Base-by-base conservation (phyloP, 2,888 invertebrate species). In the Catotricha subobsoleta region DNA sequence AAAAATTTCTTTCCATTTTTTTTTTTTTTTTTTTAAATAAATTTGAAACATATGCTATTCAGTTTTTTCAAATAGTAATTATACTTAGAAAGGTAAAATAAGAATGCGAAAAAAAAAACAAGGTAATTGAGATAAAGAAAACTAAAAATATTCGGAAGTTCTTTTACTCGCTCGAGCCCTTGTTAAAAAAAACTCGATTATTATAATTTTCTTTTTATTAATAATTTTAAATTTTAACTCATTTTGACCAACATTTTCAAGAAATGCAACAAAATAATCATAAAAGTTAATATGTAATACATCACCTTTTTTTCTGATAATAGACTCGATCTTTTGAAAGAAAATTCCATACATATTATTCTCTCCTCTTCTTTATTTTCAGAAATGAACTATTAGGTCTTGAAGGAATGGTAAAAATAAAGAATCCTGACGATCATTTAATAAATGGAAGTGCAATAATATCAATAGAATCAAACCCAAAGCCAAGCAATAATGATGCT, bases 351-450 rank as follows among this genome's bases (percentile, higher is more conserved):
- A 15, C 28, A 2, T 3, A n/a, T 21, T 21, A 23, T 3, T 40
- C 37, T 39, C 15, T 39, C 36, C 34, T 30, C 29, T 40, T 25
- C 38, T 31, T 3, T 38, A 13, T 28, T 39, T 34, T 5, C 56
- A 75, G 77, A 67, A 74, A 74, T 68, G 78, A 78, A 57, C 69
- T 76, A 59, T 65, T 73, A 58, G 78, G 78, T 44, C 67, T 77
- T 53, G 71, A 74, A 57, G 78, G 78, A 57, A 74, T 76, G 72
- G 77, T 78, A 46, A 78, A 74, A 52, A 67, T 76, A 52, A 76
- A 74, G 57, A 75, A 76, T 62, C 73, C 75, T 36, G 78, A 78
- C 52, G 71, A 71, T 52, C 66, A 68, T 52, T 60, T 68, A 47
- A 66, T 13, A 9, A 62, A 64, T 49, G 59, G 64, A 49, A 61